Base-by-base conservation (phyloP, 1,140 invertebrate species). In the Atopsyche davidsoni region DNA sequence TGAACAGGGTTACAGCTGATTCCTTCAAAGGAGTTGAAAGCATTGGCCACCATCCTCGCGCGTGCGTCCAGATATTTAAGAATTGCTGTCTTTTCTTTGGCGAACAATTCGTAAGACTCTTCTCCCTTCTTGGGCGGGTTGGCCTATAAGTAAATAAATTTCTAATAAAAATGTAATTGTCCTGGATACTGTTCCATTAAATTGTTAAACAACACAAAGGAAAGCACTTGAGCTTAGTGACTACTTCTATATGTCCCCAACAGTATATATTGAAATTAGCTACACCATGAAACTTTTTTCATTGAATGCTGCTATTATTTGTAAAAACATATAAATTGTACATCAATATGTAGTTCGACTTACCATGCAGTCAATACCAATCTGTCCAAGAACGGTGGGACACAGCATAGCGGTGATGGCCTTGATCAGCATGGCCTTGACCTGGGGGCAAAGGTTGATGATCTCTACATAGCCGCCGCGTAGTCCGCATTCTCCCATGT, bases 351-450 rank as follows among this genome's bases (percentile, higher is more conserved):
- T n/a, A n/a, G n/a, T n/a, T n/a, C n/a, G n/a, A 65, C 67, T 63
- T 43, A 82, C 79, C 24, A 86, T 76, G 32, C 78, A 78, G 59
- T 83, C 82, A 55, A 86, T 76, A 11, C 76, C 78, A 25, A 87
- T 79, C 77, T 97, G 96, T 7, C 96, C 95, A 13, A 92, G 72
- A 14, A 91, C 85, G 31, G 90, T 91, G 19, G 92, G 91, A 68
- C 95, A 98, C 2, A 98, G 72, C 73, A 92, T 92, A 13, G 93
- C 94, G n/a, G 92, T 95, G 25, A 98, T 87, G 13, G 85, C 86
- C 70, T 99, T 98, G 51, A 88, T 76, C 6, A 96, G 78, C 72
- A 93, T 80, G 0, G 82, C 84, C 73, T 87, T 89, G 2, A 97
- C 94, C 24, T 79, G 71, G 2, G 87, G 80, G 58, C 92, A 85